These are phyloP conservation scores for Eumacrocentrus americanus DNA, from an alignment of 2,888 invertebrate species.

Conservation along the genomic window DNA sequence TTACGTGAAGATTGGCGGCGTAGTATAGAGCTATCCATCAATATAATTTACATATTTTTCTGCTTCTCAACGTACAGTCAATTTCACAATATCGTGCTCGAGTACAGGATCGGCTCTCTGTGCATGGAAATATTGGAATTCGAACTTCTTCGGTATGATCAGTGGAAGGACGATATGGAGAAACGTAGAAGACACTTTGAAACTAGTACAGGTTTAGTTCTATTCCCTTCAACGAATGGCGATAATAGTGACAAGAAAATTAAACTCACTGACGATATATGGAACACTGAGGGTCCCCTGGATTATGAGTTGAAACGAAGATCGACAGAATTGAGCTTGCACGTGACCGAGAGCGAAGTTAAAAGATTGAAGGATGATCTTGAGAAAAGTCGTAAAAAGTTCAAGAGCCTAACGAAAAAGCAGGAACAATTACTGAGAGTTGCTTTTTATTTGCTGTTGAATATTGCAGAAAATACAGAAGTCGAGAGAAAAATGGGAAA, in stretches of 20 bases:
- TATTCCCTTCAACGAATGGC: constrained; percentile 47
- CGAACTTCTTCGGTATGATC: constrained; percentile 91
- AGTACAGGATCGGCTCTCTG: constrained; percentile 96
- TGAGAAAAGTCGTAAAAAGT: constrained; percentile 78
- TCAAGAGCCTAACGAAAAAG: constrained; percentile 83
- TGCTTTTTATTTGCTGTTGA: constrained; percentile 89
- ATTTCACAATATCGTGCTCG: constrained; percentile 92
- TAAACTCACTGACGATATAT: constrained; percentile 54
- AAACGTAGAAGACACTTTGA: constrained; percentile 63
- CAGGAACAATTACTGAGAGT: constrained; percentile 92
- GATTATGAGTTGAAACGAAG: constrained; percentile 55
- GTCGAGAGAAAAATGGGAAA: constrained; percentile 98
- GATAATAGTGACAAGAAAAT: constrained; percentile 53
- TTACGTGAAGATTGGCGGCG: constrained; percentile 97
- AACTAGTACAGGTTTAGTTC: constrained; percentile 57
- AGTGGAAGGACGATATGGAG: constrained; percentile 83
- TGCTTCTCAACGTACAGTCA: constrained; percentile 95
- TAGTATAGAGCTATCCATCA: constrained; percentile 94
- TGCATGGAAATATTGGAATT: constrained; percentile 97
- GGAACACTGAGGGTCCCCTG: constrained; percentile 54
- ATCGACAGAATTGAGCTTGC: constrained; percentile 43
- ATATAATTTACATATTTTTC: constrained; percentile 95
- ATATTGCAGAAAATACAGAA: constrained; percentile 93
- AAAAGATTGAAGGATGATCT: constrained; percentile 71
- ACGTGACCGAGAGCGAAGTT: constrained; percentile 49